Evolutionary conservation across 2,888 invertebrate genomes (phyloP).

Genomic region (Dynastes grantii): DNA sequence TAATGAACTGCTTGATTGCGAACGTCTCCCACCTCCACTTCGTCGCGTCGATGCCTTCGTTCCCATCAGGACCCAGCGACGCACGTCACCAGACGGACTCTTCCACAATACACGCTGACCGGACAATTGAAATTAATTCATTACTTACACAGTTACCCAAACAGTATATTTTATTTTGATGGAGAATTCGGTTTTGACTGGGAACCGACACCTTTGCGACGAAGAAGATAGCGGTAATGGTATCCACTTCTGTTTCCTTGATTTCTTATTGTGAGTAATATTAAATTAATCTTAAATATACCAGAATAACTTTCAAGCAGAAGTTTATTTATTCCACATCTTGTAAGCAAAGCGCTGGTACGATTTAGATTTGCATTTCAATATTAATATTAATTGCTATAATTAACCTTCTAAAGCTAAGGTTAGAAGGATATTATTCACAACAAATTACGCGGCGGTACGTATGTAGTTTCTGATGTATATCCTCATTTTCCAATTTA

Average conservation of each 20-base stretch:
- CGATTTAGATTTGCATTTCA: neutral
- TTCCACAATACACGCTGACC: constrained; percentile 52
- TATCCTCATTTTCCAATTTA: too few species aligned
- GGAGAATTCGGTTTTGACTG: constrained; percentile 35
- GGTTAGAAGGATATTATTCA: too few species aligned
- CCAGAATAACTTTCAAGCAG: neutral
- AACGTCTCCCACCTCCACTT: constrained; percentile 58
- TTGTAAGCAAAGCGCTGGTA: neutral
- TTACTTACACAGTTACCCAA: constrained; percentile 61
- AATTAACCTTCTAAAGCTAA: constrained; percentile 2
- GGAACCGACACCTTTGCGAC: neutral
- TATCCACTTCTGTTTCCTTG: neutral
- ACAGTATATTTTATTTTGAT: constrained; percentile 50
- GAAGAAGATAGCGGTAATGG: neutral
- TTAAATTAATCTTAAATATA: neutral
- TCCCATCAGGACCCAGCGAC: constrained; percentile 21
- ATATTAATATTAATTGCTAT: neutral
- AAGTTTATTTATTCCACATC: neutral
- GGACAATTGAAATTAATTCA: constrained; percentile 70
- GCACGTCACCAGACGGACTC: constrained; percentile 24
- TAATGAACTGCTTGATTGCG: constrained; percentile 71
- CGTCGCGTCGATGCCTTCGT: constrained; percentile 53
- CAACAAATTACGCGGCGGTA: too few species aligned
- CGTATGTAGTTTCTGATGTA: too few species aligned
- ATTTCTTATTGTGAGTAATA: neutral